Evolutionary conservation across 2,797 vertebrate species (phyloP).

Genomic region (Coccyzus lansbergi): DNA sequence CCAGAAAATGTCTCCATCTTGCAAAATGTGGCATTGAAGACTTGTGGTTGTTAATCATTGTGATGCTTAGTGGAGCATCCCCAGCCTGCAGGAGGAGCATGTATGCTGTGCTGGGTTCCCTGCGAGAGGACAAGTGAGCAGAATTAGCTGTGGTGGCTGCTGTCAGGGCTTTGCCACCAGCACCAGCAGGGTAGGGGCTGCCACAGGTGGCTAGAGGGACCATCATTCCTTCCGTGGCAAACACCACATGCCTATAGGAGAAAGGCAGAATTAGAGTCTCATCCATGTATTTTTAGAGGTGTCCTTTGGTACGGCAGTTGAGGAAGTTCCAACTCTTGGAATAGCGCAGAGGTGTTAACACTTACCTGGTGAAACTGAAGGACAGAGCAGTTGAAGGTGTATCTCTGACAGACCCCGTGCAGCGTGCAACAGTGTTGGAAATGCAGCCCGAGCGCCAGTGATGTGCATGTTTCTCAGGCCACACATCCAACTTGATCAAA

Average conservation of each 20-base stretch:
- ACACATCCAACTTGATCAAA: neutral
- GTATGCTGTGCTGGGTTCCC: neutral
- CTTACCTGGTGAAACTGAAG: neutral
- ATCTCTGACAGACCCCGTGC: rapidly evolving
- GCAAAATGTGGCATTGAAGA: neutral
- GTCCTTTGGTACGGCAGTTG: neutral
- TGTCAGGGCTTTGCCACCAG: neutral
- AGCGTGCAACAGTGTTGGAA: neutral
- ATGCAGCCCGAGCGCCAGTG: rapidly evolving
- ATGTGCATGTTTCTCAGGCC: neutral
- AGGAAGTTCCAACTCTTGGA: neutral
- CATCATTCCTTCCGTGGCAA: rapidly evolving
- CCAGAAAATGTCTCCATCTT: neutral
- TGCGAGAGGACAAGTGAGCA: neutral
- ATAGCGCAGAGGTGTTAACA: neutral
- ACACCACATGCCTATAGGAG: neutral
- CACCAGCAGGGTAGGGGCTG: neutral
- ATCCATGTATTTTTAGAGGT: neutral
- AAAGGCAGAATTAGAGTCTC: neutral
- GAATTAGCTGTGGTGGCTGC: neutral
- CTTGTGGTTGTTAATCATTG: neutral
- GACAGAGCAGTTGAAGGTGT: neutral
- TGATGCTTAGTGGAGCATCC: neutral
- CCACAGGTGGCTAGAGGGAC: neutral
- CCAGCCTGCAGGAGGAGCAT: neutral